Base-by-base conservation (phyloP, 2,113 vertebrate species). In the Xenopus borealis region DNA sequence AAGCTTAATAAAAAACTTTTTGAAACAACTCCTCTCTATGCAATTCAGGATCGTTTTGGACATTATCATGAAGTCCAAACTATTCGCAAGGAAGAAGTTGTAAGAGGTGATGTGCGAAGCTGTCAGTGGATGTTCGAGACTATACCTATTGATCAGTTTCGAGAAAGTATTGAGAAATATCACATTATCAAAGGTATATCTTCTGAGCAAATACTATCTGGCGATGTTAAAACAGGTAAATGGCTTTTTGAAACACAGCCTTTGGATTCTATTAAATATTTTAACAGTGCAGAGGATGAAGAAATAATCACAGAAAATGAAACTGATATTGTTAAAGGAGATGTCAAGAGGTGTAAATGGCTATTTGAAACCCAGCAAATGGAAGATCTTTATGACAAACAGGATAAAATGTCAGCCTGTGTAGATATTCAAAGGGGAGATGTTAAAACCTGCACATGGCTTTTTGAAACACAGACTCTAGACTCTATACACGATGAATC, bases 41-140 rank as follows among this genome's bases (percentile, higher is more conserved):
- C 95, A n/a, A 92, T 97, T 87, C 91, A 93, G 73, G 95, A 97
- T 82, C 90, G 88, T 70, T 89, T 89, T 55, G 95, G 95, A 12
- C 92, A 94, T 80, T 96, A 93, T 66, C 94, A 97, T 62, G 86
- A 95, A 83, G 92, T 97, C 63, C 94, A 90, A 86, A 96, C 93
- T 47, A 93, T 97, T 45, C 89, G 89, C 10, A 92, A 92, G 53
- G 94, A 97, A 82, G 95, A 97, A 85, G 84, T 96, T n/a, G 83
- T 95, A 20, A 93, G 90, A 88, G 95, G 94, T 66, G 92, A 96
- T 63, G 95, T 97, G 14, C 92, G 85, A 81, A 94, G 89, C 9
- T 97, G 88, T 79, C 92, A 92, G 78, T 97, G 95, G 95, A 94
- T 95, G 88, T 97, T 97, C 92, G 95, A 97, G 89, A 97, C 95